Evolutionary conservation across 1,140 invertebrate genomes (phyloP).

Genomic region (Acromyrmex heyeri): DNA sequence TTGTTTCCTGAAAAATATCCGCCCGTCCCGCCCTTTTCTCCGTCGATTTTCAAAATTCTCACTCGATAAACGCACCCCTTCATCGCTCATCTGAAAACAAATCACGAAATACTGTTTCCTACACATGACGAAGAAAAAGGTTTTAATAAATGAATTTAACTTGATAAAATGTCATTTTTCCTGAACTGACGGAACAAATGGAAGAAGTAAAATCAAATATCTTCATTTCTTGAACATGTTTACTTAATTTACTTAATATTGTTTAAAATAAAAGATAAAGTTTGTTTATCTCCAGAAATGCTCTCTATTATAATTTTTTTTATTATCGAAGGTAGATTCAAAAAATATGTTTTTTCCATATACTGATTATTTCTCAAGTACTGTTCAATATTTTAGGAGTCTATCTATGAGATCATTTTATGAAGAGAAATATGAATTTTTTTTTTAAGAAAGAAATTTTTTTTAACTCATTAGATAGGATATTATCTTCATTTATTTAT

Average conservation of each 20-base stretch:
- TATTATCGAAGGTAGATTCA: not conserved
- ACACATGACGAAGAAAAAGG: not conserved
- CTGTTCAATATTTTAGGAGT: no score
- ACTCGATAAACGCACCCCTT: not conserved
- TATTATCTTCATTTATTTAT: no score
- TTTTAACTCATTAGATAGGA: no score
- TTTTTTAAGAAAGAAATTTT: no score
- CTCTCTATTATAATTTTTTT: not conserved
- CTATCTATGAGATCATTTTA: no score
- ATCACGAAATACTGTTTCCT: not conserved
- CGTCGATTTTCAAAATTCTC: not conserved
- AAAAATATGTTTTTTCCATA: not conserved
- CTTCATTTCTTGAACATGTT: no score
- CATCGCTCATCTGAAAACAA: not conserved
- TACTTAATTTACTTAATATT: no score
- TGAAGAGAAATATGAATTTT: no score
- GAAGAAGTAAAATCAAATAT: not conserved
- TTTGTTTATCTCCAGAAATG: not conserved
- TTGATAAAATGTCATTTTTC: not conserved
- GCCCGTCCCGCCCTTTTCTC: no score
- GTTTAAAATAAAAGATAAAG: not conserved
- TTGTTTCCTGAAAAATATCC: constrained; percentile 26
- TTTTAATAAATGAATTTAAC: not conserved
- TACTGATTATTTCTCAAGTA: no score
- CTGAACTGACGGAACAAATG: not conserved